These are phyloP conservation scores for Torymus auratus DNA, from an alignment of 2,888 invertebrate species.

Conservation along the genomic window DNA sequence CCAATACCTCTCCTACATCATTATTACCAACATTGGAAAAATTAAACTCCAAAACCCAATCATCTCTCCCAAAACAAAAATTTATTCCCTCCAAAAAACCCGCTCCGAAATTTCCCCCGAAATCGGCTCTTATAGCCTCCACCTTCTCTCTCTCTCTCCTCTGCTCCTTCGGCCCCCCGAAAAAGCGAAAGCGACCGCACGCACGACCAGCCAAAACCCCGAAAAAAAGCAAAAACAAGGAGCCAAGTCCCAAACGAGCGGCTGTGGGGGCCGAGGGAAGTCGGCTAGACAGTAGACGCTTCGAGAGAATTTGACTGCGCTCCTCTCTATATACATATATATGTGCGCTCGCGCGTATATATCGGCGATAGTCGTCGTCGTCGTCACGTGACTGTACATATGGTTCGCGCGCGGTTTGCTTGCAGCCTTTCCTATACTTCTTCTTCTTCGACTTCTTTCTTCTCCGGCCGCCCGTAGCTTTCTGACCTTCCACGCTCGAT, in stretches of 20 bases:
- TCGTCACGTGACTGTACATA: constrained; percentile 53
- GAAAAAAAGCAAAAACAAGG: constrained; percentile 12
- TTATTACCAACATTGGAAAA: no score
- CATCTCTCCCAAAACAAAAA: no score
- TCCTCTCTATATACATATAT: not conserved
- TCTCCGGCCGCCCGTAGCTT: constrained; percentile 10
- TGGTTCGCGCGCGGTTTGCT: constrained; percentile 33
- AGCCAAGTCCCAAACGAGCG: not conserved
- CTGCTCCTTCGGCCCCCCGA: not conserved
- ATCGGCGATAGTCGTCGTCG: constrained; percentile 2
- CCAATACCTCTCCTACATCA: no score
- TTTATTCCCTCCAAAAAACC: no score
- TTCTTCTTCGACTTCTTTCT: constrained; percentile 30
- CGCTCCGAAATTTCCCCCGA: no score
- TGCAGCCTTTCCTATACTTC: constrained; percentile 35
- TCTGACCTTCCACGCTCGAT: constrained; percentile 49
- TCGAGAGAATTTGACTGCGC: constrained; percentile 52
- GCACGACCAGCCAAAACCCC: not conserved
- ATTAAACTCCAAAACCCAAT: no score
- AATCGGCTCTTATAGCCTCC: no score
- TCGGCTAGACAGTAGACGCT: constrained; percentile 63
- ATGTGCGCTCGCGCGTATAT: not conserved
- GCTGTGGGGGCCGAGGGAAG: constrained; percentile 39
- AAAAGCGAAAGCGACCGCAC: constrained; percentile 13
- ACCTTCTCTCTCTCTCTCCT: no score